Evolutionary conservation across 2,113 vertebrate species (phyloP).

Genomic region (Alethe diademata): DNA sequence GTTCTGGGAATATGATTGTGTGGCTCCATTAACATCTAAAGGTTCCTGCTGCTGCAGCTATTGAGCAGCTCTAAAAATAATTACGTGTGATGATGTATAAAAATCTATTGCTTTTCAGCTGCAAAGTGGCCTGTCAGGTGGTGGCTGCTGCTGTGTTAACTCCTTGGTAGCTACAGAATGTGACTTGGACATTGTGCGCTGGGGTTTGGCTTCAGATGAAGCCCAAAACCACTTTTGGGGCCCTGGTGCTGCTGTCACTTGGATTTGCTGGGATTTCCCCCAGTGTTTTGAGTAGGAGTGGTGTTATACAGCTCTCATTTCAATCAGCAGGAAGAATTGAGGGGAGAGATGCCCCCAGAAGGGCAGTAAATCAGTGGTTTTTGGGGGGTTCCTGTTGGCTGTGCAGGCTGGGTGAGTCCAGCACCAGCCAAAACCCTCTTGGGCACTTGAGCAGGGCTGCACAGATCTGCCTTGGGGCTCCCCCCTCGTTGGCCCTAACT

Average conservation of each 20-base stretch:
- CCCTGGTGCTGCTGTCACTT: rapidly evolving
- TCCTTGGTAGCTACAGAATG: rapidly evolving
- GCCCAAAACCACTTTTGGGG: background rate
- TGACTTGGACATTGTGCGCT: rapidly evolving
- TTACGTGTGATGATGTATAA: background rate
- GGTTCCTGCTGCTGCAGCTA: slow-evolving; percentile 3
- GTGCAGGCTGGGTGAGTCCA: background rate
- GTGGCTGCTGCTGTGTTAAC: background rate
- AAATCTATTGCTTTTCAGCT: slow-evolving; percentile 1
- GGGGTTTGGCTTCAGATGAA: background rate
- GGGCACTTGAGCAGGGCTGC: background rate
- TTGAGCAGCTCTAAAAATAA: slow-evolving; percentile 44
- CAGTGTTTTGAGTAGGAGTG: background rate
- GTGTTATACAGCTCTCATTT: background rate
- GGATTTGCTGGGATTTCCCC: background rate
- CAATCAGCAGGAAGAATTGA: rapidly evolving
- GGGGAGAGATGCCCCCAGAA: rapidly evolving
- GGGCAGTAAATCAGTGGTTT: rapidly evolving
- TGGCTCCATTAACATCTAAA: background rate
- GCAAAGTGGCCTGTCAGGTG: background rate
- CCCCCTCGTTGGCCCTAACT: background rate
- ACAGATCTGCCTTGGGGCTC: background rate
- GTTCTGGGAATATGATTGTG: background rate
- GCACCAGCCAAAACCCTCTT: background rate
- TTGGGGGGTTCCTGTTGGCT: background rate